These are phyloP conservation scores for Lagenorhynchus albirostris DNA, from an alignment of 2,113 vertebrate genomes.

Conservation along the genomic window DNA sequence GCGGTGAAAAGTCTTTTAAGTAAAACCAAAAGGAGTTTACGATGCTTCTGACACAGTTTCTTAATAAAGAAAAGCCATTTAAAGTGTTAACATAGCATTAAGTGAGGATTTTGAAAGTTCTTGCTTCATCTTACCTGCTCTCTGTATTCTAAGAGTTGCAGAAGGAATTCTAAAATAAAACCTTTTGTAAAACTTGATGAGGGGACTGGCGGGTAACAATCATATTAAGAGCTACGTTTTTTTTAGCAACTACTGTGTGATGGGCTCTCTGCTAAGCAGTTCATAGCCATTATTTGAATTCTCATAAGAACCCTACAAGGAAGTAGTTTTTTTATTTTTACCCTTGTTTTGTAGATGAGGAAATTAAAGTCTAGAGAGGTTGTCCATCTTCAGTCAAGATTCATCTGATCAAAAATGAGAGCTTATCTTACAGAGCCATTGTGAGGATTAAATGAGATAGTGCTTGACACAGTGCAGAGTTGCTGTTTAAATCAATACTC, in stretches of 20 bases:
- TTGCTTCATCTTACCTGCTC: background rate
- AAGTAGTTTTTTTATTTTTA: background rate
- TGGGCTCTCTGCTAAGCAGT: background rate
- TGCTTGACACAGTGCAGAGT: background rate
- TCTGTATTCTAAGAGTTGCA: background rate
- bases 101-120: background rate
- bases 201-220: background rate
- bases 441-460: background rate
- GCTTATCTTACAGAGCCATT: background rate
- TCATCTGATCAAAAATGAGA: background rate
- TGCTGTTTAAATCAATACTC: background rate
- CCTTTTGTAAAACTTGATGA: background rate
- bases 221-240: background rate
- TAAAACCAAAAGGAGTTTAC: background rate
- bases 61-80: background rate
- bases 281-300: background rate
- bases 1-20: background rate
- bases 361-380: constrained; percentile 23
- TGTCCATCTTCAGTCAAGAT: background rate
- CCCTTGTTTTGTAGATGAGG: background rate
- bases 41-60: background rate
- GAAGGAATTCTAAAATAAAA: background rate
- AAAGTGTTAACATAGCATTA: background rate
- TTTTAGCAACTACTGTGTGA: background rate
- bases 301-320: background rate